Base-by-base conservation (phyloP, 2,888 invertebrate genomes). In the Brachyptera putata region DNA sequence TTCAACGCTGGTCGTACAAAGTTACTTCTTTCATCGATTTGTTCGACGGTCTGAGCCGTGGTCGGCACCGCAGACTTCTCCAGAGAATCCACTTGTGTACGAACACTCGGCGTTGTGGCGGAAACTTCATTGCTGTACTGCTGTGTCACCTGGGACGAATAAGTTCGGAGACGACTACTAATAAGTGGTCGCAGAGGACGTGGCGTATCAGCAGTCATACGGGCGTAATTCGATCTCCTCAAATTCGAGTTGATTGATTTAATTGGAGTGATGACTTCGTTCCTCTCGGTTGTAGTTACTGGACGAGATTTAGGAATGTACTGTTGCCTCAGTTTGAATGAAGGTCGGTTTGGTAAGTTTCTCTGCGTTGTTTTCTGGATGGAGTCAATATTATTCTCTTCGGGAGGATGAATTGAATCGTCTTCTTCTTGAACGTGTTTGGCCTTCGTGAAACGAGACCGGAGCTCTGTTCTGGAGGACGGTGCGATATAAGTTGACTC, bases 281-380 rank as follows among this genome's bases (percentile, higher is more conserved):
- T 24, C n/a, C 46, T 21, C 21, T 4, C 22, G 7, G 46, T 24
- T 11, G 46, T 46, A 21, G 24, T n/a, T 24, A n/a, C 3, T 11
- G 11, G 18, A 21, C 53, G 14, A 4, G 53, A 11, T 36, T 53
- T 53, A 3, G 53, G 53, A 16, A 53, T 53, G 36, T 36, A 53
- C 11, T 18, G 2, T 36, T 53, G 53, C 9, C 53, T 34, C 13
- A 53, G 21, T 2, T 13, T 30, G n/a, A 16, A 53, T 7, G 34
- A 14, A 21, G 53, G 53, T 36, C 34, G 34, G 18, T 22, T 30
- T 1, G 34, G 13, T 2, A 11, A 3, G 24, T 16, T 16, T 34
- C n/a, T 21, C 16, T 53, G 53, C 3, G 53, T 5, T 11, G 25
- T 50, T 22, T 24, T 24, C 16, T 22, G 13, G 30, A 26, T 7